These are phyloP conservation scores for Mesocentrotus franciscanus DNA, from an alignment of 53 echinoderm and acorn worm genomes.

Conservation along the genomic window DNA sequence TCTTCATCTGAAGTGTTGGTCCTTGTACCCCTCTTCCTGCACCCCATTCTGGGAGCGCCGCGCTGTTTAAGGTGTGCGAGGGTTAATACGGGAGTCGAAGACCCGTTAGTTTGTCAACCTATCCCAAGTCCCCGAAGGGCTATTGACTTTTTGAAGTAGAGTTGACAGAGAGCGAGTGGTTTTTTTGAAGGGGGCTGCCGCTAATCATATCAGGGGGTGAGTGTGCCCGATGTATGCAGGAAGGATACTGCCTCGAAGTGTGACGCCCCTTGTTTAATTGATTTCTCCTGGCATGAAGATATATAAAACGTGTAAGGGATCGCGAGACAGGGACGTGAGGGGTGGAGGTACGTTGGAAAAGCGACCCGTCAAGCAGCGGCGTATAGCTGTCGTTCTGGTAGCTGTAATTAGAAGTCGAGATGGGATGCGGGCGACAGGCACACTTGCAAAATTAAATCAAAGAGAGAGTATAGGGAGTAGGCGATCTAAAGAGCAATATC, in stretches of 20 bases:
- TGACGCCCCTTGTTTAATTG: conserved; percentile 47
- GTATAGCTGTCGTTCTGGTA: conserved; percentile 11
- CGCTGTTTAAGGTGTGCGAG: conserved; percentile 27
- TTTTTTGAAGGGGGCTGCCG: conserved; percentile 32
- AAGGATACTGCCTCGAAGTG: conserved; percentile 12
- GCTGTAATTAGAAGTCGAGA: conserved; percentile 48
- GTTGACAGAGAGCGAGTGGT: conserved; percentile 57
- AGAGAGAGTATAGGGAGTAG: conserved; percentile 37
- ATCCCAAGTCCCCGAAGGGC: conserved; percentile 51
- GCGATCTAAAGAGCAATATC: conserved; percentile 52
- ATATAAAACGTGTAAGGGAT: conserved; percentile 44
- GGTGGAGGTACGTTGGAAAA: conserved; percentile 22
- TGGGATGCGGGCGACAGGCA: conserved; percentile 65
- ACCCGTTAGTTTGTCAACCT: conserved; percentile 15
- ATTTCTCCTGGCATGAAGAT: neutral
- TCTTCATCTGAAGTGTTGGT: conserved; percentile 16
- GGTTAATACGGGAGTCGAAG: conserved; percentile 35
- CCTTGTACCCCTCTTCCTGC: conserved; percentile 38
- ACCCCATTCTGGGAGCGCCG: conserved; percentile 17
- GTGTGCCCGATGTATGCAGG: conserved; percentile 36
- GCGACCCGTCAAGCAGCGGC: conserved; percentile 46
- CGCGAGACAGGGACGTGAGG: conserved; percentile 36
- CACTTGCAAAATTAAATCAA: conserved; percentile 65
- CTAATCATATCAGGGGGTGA: conserved; percentile 49
- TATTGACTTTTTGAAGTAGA: conserved; percentile 67